phyloP scores from a whole-genome alignment of 2,888 invertebrate species.

The Clivina fossor region DNA sequence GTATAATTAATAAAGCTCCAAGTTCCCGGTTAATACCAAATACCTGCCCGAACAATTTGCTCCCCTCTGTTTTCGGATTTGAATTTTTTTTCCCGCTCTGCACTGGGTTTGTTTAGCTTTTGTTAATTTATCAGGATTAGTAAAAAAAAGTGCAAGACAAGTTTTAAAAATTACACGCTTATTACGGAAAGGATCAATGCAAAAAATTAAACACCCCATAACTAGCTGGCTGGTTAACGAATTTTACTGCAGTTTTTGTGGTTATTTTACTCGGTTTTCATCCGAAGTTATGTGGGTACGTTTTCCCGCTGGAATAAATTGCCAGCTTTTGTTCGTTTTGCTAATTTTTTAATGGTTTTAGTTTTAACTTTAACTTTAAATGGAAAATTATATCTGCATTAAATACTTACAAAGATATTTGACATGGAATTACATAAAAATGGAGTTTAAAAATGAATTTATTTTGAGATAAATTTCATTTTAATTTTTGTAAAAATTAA shows the following conservation, averaged over 20 bases:
- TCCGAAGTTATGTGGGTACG: too few relatives aligned
- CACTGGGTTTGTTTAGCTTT: constrained; percentile 2
- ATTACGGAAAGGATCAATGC: constrained; percentile 1
- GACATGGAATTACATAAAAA: too few relatives aligned
- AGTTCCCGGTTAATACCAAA: constrained; percentile 27
- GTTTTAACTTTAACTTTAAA: too few relatives aligned
- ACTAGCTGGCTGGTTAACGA: neutral
- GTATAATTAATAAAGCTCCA: constrained; percentile 33
- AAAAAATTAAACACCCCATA: constrained; percentile 7
- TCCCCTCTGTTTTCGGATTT: constrained; percentile 23
- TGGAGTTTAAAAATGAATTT: too few relatives aligned
- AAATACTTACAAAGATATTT: too few relatives aligned
- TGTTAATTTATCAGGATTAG: constrained; percentile 28
- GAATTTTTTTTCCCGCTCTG: constrained; percentile 19
- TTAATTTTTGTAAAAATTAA: too few relatives aligned
- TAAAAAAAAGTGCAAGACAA: constrained; percentile 13
- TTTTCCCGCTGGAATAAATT: too few relatives aligned
- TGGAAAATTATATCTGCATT: too few relatives aligned
- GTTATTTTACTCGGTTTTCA: too few relatives aligned
- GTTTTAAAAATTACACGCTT: constrained; percentile 15
- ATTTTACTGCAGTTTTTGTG: constrained; percentile 5
- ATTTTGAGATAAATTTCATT: too few relatives aligned
- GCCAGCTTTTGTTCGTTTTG: too few relatives aligned
- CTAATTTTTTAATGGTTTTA: too few relatives aligned
- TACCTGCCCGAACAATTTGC: constrained; percentile 23